Conservation (phyloP, 2,888 invertebrate species). For the Tenthredo amoena region DNA sequence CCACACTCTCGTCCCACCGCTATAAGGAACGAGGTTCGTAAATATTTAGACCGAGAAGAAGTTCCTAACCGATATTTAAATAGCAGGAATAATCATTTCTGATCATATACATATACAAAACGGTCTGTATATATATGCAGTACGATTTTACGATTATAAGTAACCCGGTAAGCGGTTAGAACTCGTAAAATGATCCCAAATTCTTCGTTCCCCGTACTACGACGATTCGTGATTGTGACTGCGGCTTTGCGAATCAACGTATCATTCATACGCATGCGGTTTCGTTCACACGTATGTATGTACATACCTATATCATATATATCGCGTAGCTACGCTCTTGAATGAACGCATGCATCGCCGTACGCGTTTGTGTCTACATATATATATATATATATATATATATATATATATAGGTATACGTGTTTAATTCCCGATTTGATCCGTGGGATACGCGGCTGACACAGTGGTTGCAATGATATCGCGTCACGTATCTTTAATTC, state of each 20-base stretch:
- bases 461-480: not conserved
- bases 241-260: slow-evolving; percentile 6
- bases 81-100: not conserved
- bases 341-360: slow-evolving; percentile 27
- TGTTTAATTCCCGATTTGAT: not conserved
- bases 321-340: slow-evolving; percentile 23
- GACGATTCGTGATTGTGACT: not conserved
- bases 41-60: not conserved
- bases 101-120: not conserved
- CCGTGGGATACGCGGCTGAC: not conserved
- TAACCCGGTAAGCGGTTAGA: too few species aligned
- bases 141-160: too few species aligned
- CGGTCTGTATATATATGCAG: too few species aligned
- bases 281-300: not conserved
- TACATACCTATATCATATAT: not conserved
- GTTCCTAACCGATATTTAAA: slow-evolving; percentile 23
- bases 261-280: slow-evolving; percentile 10
- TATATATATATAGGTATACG: not conserved
- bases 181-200: too few species aligned
- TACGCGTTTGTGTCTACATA: not conserved
- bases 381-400: too few species aligned
- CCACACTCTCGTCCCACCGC: not conserved
- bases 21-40: not conserved
- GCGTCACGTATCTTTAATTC: not conserved
- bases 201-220: too few species aligned